Evolutionary conservation across 1,140 invertebrate species (phyloP).

Genomic region (Melanaphis sacchari): DNA sequence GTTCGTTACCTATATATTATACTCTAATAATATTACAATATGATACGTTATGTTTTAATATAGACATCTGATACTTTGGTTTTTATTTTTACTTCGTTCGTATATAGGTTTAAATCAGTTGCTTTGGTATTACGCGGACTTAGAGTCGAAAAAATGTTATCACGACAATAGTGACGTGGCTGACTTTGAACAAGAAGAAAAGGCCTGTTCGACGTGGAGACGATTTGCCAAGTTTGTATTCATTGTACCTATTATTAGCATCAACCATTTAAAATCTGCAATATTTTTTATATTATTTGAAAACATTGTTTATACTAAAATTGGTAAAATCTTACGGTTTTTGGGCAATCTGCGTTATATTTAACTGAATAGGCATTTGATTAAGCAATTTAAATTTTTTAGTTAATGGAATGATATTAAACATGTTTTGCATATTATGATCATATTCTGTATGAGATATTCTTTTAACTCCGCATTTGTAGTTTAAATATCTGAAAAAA

Average conservation of each 20-base stretch:
- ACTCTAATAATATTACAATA: not conserved
- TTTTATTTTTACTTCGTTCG: not conserved
- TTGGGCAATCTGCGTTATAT: not conserved
- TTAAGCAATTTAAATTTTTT: too few species aligned
- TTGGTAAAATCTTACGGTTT: not conserved
- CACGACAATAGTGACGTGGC: slow-evolving; percentile 72
- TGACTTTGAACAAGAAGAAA: slow-evolving; percentile 80
- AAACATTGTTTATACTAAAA: not conserved
- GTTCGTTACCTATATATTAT: not conserved
- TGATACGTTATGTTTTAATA: not conserved
- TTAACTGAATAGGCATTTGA: not conserved
- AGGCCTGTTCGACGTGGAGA: slow-evolving; percentile 84
- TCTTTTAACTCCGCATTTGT: too few species aligned
- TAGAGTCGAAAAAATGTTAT: slow-evolving; percentile 85
- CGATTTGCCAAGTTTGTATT: slow-evolving; percentile 79
- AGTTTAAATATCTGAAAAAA: too few species aligned
- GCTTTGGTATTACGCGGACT: slow-evolving; percentile 94
- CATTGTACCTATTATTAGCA: not conserved
- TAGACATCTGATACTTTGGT: not conserved
- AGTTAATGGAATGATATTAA: too few species aligned
- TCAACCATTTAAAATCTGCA: not conserved
- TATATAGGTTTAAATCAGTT: slow-evolving; percentile 84
- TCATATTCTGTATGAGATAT: too few species aligned
- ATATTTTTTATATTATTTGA: not conserved
- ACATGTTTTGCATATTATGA: too few species aligned